Evolutionary conservation across 2,113 vertebrate species (phyloP).

Genomic region (Thinocorus orbignyianus): DNA sequence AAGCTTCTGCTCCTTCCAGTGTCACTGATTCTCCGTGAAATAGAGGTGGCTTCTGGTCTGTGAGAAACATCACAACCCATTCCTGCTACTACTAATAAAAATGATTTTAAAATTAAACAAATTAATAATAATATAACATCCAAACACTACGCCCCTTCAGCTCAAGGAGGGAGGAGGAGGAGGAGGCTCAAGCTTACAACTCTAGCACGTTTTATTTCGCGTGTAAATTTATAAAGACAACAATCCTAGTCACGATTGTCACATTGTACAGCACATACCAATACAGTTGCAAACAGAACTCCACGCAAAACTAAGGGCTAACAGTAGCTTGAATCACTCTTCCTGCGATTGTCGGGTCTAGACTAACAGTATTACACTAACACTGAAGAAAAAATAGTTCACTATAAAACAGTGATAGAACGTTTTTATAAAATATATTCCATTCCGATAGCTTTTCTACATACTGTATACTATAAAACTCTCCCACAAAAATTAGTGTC

Average conservation of each 20-base stretch:
- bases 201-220: slow-evolving; percentile 73
- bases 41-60: background rate
- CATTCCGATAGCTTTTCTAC: slow-evolving; percentile 78
- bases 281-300: slow-evolving; percentile 53
- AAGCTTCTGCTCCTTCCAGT: background rate
- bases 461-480: slow-evolving; percentile 74
- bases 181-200: slow-evolving; percentile 41
- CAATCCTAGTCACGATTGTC: slow-evolving; percentile 66
- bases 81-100: background rate
- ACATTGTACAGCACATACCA: slow-evolving; percentile 69
- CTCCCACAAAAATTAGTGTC: slow-evolving; percentile 66
- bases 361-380: slow-evolving; percentile 68
- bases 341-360: slow-evolving; percentile 71
- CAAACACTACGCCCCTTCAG: background rate
- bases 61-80: background rate
- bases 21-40: background rate
- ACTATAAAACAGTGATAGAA: slow-evolving; percentile 79
- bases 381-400: slow-evolving; percentile 71
- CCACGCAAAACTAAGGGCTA: slow-evolving; percentile 52
- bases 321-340: slow-evolving; percentile 58
- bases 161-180: background rate
- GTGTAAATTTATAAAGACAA: slow-evolving; percentile 71
- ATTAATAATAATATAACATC: background rate
- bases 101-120: background rate
- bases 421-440: slow-evolving; percentile 79